Conservation (phyloP, 1,140 invertebrate species). For the Platyura marginata region DNA sequence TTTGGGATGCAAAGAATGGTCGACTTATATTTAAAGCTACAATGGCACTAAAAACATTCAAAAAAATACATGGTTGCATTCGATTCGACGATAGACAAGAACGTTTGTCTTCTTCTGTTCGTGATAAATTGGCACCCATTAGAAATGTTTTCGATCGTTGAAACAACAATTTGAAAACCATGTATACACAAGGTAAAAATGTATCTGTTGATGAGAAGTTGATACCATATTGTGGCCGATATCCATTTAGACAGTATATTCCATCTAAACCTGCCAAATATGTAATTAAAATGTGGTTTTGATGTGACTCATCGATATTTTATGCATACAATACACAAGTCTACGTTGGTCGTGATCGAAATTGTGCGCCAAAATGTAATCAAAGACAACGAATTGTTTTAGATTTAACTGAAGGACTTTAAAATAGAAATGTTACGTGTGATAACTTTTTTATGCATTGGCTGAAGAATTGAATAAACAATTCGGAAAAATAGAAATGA, state of each 20-base stretch:
- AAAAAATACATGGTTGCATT: neutral
- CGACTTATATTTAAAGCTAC: neutral
- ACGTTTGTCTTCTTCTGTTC: neutral
- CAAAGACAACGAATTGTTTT: neutral
- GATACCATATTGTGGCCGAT: slow-evolving; percentile 17
- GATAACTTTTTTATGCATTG: neutral
- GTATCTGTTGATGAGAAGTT: slow-evolving; percentile 16
- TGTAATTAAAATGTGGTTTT: slow-evolving; percentile 25
- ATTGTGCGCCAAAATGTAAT: neutral
- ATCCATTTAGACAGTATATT: slow-evolving; percentile 22
- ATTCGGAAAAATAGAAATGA: neutral
- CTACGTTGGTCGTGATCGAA: neutral
- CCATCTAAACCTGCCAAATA: slow-evolving; percentile 27
- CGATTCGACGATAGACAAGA: neutral
- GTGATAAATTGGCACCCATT: slow-evolving; percentile 11
- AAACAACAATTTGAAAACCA: slow-evolving; percentile 9
- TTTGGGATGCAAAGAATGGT: neutral
- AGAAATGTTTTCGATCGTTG: slow-evolving; percentile 10
- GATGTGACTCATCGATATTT: slow-evolving; percentile 12
- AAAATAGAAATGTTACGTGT: neutral
- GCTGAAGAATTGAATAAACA: neutral
- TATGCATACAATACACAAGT: slow-evolving; percentile 6
- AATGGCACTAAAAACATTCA: neutral
- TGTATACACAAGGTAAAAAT: slow-evolving; percentile 11
- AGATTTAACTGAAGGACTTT: neutral